Conservation (phyloP, 1,140 invertebrate species). For the Habropoda laboriosa region DNA sequence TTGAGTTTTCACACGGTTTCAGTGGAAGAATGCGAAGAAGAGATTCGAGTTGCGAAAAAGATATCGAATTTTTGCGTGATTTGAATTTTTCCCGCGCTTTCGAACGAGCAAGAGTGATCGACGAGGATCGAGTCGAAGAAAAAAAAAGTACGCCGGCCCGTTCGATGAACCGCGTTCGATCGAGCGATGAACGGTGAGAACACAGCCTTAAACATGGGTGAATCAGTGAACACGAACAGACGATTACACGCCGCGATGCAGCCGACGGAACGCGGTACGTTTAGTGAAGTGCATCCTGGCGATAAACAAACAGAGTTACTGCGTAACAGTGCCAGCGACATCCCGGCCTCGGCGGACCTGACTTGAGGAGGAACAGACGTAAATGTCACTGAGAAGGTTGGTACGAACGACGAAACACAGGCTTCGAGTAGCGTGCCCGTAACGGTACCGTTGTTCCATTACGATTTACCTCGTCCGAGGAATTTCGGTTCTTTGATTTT, state of each 20-base stretch:
- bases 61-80: no score
- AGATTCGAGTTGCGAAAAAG: not conserved
- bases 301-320: conserved; percentile 55
- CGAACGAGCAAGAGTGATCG: not conserved
- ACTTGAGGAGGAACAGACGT: conserved; percentile 58
- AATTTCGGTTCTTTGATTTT: no score
- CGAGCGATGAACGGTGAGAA: conserved; percentile 19
- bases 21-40: no score
- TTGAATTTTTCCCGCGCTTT: not conserved
- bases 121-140: no score
- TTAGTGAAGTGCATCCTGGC: conserved; percentile 55
- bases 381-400: conserved; percentile 66
- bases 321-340: conserved; percentile 54
- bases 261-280: conserved; percentile 51
- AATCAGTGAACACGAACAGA: conserved; percentile 29
- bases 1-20: no score
- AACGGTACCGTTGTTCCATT: no score
- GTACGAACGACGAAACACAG: no score
- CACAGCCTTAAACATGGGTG: conserved; percentile 48
- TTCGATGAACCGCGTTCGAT: conserved; percentile 2
- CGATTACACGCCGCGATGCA: conserved; percentile 55
- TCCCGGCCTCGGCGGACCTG: conserved; percentile 54
- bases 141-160: no score
- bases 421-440: no score
- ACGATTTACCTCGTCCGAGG: no score